Percentiles rank a stretch among this genome's conserved stretches.
Evolutionary conservation across 2,888 invertebrate species (phyloP).

Genomic region (Nesidiocoris tenuis): DNA sequence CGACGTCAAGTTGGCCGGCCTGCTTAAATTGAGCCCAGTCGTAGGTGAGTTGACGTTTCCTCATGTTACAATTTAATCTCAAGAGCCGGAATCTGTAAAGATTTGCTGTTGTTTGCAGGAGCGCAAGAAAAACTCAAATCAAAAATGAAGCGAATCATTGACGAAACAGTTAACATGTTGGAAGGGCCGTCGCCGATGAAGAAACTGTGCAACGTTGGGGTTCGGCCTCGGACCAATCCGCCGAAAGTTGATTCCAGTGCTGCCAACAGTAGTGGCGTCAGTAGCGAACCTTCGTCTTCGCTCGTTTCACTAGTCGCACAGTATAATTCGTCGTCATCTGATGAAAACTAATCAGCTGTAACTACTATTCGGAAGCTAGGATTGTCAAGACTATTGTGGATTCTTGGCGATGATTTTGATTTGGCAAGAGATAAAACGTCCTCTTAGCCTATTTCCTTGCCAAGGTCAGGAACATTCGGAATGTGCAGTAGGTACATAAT

Average conservation of each 20-base stretch:
- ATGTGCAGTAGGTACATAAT: too few relatives aligned
- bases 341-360: constrained; percentile 20
- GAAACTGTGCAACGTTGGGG: constrained; percentile 25
- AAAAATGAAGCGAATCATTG: constrained; percentile 30
- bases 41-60: too few relatives aligned
- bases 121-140: constrained; percentile 30
- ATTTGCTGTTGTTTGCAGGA: too few relatives aligned
- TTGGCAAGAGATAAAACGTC: too few relatives aligned
- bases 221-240: background rate
- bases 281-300: background rate
- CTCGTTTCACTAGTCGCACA: constrained; percentile 11
- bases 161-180: constrained; percentile 19
- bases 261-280: background rate
- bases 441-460: too few relatives aligned
- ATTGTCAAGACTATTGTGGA: too few relatives aligned
- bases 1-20: constrained; percentile 74
- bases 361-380: too few relatives aligned
- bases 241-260: background rate
- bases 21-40: constrained; percentile 55
- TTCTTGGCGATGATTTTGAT: too few relatives aligned
- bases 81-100: too few relatives aligned
- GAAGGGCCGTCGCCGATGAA: constrained; percentile 24
- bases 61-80: too few relatives aligned
- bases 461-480: too few relatives aligned
- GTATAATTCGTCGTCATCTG: constrained; percentile 30